Evolutionary conservation across 1,140 invertebrate species (phyloP), one percentile per base, ranked within the genome.

Genomic region (Bombyx mandarina): DNA sequence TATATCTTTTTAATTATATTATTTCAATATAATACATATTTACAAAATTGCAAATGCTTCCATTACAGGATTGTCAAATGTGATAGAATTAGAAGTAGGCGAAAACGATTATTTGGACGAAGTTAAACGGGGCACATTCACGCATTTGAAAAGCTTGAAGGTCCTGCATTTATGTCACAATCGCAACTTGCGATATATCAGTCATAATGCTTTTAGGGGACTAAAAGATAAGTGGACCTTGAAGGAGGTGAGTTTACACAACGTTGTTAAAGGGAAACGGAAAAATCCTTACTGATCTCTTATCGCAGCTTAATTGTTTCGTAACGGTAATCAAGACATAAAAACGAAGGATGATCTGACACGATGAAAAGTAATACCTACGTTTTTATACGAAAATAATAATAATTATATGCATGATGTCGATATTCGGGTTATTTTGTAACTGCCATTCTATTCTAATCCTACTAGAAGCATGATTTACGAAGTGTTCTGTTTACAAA

Each of bases 51-150:
- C 9, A 26, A 26, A 8, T 26, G 12, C 35, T 22, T 18, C 51
- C 52, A 43, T 76, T 66, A 59, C 62, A 89, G 89, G 89, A 43
- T 71, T 92, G 61, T 80, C 80, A 47, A 84, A 86, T 54, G 65
- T 92, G 51, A 73, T 87, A 54, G 77, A 88, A 54, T 64, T 92
- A 22, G 91, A 91, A 66, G 88, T 91, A 0, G 89, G 88, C 22
- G 85, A 89, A 56, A 88, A 92, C 69, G 75, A 83, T 8, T 75
- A 82, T 59, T 69, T 93, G 45, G 85, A 87, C 58, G 79, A 82
- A 61, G 80, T 92, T 1, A 87, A 89, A 57, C 73, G 86, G 43
- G 85, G 88, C 61, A 79, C 89, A 43, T 89, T 92, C 70, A 66
- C 78, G 45, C 80, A 82, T n/a, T 73, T 92, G 49, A 79, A 73